These are phyloP conservation scores for Thymelicus acteon DNA, from an alignment of 2,888 invertebrate genomes.

Conservation along the genomic window DNA sequence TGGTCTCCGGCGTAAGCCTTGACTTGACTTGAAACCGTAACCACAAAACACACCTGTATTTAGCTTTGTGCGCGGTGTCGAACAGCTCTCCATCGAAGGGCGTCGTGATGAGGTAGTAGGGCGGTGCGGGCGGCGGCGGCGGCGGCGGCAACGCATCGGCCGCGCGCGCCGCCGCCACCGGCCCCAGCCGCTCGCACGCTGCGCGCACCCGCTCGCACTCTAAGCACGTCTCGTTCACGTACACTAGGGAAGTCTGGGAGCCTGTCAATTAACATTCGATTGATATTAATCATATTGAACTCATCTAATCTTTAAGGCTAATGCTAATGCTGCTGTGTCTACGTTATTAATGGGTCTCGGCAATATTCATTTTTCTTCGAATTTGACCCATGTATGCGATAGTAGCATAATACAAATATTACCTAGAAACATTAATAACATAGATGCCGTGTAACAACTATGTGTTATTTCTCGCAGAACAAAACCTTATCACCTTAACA, in stretches of 20 bases:
- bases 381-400: no score
- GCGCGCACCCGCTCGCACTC: slow-evolving; percentile 80
- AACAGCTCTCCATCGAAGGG: slow-evolving; percentile 90
- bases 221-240: slow-evolving; percentile 76
- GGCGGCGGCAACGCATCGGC: slow-evolving; percentile 69
- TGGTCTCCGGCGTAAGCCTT: no score
- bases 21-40: no score
- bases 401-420: no score
- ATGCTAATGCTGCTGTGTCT: no score
- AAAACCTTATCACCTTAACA: no score
- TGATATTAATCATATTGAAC: background rate
- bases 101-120: slow-evolving; percentile 86
- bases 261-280: slow-evolving; percentile 53
- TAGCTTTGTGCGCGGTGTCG: slow-evolving; percentile 86
- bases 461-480: no score
- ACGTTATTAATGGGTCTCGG: no score
- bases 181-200: slow-evolving; percentile 78
- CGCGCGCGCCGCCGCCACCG: slow-evolving; percentile 71
- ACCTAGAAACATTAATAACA: slow-evolving; percentile 2
- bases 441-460: no score
- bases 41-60: slow-evolving; percentile 71
- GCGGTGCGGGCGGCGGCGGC: slow-evolving; percentile 66
- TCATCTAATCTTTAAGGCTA: background rate
- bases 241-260: slow-evolving; percentile 73
- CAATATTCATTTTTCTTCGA: no score